Evolutionary conservation across 2,888 invertebrate species (phyloP).

Genomic region (Mimas tiliae): DNA sequence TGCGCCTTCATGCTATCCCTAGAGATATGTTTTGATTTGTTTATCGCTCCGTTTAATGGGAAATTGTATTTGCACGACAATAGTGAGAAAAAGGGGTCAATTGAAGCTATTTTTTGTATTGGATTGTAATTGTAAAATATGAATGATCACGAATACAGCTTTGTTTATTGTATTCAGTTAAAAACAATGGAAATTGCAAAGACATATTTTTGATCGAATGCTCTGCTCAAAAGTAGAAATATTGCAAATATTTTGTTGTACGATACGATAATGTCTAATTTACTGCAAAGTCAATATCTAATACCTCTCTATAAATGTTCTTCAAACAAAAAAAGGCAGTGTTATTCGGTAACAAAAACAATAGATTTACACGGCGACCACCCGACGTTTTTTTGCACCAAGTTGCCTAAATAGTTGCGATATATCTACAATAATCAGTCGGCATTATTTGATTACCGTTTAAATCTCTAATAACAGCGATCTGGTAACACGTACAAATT

Average conservation of each 20-base stretch:
- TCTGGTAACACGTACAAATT: conserved; percentile 21
- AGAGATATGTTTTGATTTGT: conserved; percentile 28
- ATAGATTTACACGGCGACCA: not conserved
- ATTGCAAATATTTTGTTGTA: too few species aligned
- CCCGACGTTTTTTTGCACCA: not conserved
- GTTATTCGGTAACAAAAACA: too few species aligned
- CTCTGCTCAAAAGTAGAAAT: too few species aligned
- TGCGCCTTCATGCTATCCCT: conserved; percentile 26
- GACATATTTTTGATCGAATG: too few species aligned
- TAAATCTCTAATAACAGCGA: not conserved
- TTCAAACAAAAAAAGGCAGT: too few species aligned
- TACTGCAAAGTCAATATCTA: too few species aligned
- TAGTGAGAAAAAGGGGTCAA: conserved; percentile 21
- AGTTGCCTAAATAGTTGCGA: not conserved
- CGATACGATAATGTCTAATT: too few species aligned
- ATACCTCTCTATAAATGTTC: too few species aligned
- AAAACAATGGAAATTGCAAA: too few species aligned
- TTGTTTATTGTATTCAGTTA: not conserved
- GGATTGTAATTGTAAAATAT: conserved; percentile 10
- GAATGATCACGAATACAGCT: not conserved
- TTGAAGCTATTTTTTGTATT: not conserved
- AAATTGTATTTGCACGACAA: conserved; percentile 24
- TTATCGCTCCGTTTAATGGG: conserved; percentile 23
- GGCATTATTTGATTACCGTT: conserved; percentile 18
- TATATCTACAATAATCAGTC: not conserved